Evolutionary conservation across 1,140 invertebrate genomes (phyloP).

Genomic region (Neodiprion virginianus): DNA sequence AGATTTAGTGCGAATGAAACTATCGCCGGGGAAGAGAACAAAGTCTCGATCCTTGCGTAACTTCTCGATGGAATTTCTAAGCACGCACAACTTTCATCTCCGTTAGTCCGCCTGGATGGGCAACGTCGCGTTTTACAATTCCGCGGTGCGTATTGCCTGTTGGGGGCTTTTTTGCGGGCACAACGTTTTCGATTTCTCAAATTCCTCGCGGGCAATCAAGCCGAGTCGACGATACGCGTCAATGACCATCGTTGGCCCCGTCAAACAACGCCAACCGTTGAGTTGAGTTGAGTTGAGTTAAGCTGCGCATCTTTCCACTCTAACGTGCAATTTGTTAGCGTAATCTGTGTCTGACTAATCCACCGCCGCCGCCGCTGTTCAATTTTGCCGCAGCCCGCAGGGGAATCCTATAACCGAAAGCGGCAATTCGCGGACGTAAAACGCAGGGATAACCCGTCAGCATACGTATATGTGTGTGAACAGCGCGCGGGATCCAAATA

Average conservation of each 20-base stretch:
- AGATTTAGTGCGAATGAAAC: too few species aligned
- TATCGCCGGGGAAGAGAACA: too few species aligned
- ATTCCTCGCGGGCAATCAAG: background rate
- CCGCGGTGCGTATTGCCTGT: too few species aligned
- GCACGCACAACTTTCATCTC: too few species aligned
- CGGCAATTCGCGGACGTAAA: background rate
- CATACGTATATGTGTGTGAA: background rate
- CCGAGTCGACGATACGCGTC: background rate
- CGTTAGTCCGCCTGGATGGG: too few species aligned
- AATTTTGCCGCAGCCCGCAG: background rate
- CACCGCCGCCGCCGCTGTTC: background rate
- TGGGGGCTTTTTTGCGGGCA: too few species aligned
- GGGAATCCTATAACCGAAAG: background rate
- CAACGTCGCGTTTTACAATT: too few species aligned
- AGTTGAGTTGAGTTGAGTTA: background rate
- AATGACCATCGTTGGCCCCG: background rate
- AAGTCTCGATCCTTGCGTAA: too few species aligned
- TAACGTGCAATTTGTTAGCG: background rate
- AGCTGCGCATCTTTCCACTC: background rate
- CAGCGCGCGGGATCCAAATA: background rate
- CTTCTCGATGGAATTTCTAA: too few species aligned
- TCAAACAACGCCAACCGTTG: background rate
- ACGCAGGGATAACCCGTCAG: background rate
- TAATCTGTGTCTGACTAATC: background rate
- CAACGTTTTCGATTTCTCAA: background rate